Evolutionary conservation across 1,140 invertebrate species (phyloP).

Genomic region (Gerris buenoi): DNA sequence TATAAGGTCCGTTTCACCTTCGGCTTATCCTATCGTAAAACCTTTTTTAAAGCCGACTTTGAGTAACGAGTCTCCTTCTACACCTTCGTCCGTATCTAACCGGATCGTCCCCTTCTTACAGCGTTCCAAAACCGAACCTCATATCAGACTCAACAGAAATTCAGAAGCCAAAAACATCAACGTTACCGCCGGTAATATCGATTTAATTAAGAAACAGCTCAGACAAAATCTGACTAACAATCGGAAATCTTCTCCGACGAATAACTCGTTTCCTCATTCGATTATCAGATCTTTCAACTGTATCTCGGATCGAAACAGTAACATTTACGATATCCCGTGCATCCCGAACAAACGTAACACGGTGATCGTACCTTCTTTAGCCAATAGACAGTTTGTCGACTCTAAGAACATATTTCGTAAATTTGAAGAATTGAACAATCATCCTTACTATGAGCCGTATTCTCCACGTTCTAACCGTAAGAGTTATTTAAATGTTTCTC

Average conservation of each 20-base stretch:
- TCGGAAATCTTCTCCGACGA: background rate
- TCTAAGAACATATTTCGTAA: too few species aligned
- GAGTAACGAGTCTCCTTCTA: background rate
- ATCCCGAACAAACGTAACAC: background rate
- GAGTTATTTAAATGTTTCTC: background rate
- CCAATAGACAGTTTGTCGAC: background rate
- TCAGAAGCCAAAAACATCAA: background rate
- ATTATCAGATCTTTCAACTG: background rate
- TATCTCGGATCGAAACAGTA: background rate
- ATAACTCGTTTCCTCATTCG: background rate
- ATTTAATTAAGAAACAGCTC: background rate
- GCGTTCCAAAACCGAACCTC: conserved; percentile 22
- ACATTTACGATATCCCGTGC: conserved; percentile 4
- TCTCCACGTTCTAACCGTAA: background rate
- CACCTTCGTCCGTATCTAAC: background rate
- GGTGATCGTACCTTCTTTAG: background rate
- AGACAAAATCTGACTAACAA: background rate
- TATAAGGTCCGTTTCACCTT: too few species aligned
- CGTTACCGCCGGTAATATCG: background rate
- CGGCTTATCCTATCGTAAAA: background rate
- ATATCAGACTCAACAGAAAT: conserved; percentile 22
- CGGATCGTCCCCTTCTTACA: conserved; percentile 6
- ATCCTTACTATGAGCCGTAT: background rate
- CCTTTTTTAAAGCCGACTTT: conserved; percentile 2
- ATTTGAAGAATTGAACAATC: too few species aligned